phyloP scores from a whole-genome alignment of 1,140 invertebrate species.

The Trigoniulus corallinus region DNA sequence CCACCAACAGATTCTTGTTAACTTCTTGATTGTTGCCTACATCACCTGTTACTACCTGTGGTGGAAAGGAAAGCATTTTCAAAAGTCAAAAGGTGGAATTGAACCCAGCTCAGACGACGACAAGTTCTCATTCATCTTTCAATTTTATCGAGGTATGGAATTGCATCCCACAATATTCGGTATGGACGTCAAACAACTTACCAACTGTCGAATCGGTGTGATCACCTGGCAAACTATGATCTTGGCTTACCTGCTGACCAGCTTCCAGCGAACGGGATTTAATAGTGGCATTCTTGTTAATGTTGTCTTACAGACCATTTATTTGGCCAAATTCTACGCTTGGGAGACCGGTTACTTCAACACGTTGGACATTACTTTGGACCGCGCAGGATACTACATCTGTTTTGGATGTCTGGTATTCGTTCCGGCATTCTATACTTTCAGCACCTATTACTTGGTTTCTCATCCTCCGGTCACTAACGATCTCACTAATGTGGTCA shows the following conservation, averaged over 20 bases:
- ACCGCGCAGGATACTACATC: conserved; percentile 41
- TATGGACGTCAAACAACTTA: conserved; percentile 31
- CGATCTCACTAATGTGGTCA: conserved; percentile 15
- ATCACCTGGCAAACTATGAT: conserved; percentile 37
- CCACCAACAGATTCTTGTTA: conserved; percentile 31
- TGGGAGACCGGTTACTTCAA: conserved; percentile 45
- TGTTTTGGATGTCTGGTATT: conserved; percentile 41
- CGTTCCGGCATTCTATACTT: conserved; percentile 37
- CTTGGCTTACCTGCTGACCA: conserved; percentile 24
- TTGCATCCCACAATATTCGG: conserved; percentile 34
- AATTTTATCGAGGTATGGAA: conserved; percentile 41
- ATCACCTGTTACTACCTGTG: conserved; percentile 30
- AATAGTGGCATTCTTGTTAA: conserved; percentile 30
- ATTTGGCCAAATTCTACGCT: conserved; percentile 43
- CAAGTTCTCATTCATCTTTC: conserved; percentile 27
- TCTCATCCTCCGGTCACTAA: conserved; percentile 22
- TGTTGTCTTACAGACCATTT: conserved; percentile 30
- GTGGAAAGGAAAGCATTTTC: conserved; percentile 25
- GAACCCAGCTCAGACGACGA: conserved; percentile 19
- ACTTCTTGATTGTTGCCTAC: conserved; percentile 32
- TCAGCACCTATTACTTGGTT: conserved; percentile 34
- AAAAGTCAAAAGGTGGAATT: no score
- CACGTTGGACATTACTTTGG: conserved; percentile 42
- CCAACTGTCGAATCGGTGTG: conserved; percentile 35
- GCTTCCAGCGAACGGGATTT: conserved; percentile 26